Evolutionary conservation across 2,113 vertebrate species (phyloP), one percentile per base, ranked within the genome.

Genomic region (Ivindomyrus marchei): DNA sequence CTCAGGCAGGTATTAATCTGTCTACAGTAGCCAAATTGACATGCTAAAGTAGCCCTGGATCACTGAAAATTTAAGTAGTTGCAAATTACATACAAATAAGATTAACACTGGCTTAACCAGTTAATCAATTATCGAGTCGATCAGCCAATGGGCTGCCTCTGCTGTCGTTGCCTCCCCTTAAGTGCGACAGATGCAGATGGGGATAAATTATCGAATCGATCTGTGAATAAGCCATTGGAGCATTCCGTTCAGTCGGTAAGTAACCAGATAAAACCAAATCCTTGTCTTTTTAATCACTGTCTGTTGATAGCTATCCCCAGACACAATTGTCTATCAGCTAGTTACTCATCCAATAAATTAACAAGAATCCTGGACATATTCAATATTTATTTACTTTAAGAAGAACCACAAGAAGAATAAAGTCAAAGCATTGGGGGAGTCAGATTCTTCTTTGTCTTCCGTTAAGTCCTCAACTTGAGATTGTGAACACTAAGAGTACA

Each of bases 331-430:
- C 39, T 47, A 11, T 85, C 47, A 36, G 85, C 47, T 17, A 53
- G n/a, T 85, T 85, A 85, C 83, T 85, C 83, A 85, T 85, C 19
- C 83, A 45, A 85, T 85, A 85, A 85, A 85, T 85, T 85, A 46
- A 45, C 42, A 85, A 85, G 8, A 3, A 24, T 47, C 39, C 83
- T 47, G 45, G 83, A 46, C 45, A 45, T 83, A 42, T 85, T 85
- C 42, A 13, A 85, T 85, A 85, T 45, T 85, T 85, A 85, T 47
- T 46, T 85, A 85, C 45, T 47, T 85, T 47, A 85, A 24, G 21
- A 85, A 85, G 21, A 85, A n/a, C 15, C 45, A 3, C 49, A 17
- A 52, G 49, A 87, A 52, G 13, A 31, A 53, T 31, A 17, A 21
- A 53, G 17, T 11, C 50, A 39, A 19, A 31, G 10, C 4, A 11